Conservation (phyloP, 2,797 vertebrate species). For the Hippopotamyrus pictus region DNA sequence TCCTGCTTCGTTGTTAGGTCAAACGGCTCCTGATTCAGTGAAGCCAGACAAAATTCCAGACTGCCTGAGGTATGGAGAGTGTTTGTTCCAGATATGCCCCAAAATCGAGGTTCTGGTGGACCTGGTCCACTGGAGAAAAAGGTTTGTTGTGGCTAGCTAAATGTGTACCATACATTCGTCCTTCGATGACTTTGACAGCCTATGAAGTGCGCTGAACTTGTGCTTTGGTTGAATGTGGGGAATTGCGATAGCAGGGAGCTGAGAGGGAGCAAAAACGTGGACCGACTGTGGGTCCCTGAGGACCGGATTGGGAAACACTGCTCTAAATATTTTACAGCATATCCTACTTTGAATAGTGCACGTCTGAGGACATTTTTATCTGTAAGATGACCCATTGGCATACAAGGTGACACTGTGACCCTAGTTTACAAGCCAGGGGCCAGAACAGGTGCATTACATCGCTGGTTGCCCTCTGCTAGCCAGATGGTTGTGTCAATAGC, state of each 20-base stretch:
- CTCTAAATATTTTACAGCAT: background rate
- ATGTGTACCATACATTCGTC: background rate
- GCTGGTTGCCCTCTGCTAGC: background rate
- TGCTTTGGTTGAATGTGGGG: background rate
- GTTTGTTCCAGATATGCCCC: background rate
- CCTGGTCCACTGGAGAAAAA: background rate
- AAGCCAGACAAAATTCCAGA: background rate
- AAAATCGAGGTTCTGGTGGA: background rate
- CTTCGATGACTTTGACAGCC: background rate
- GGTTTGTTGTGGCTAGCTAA: background rate
- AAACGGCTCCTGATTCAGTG: background rate
- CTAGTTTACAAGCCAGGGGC: background rate
- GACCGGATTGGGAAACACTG: background rate
- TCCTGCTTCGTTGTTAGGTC: background rate
- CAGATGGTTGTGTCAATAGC: background rate
- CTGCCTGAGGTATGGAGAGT: background rate
- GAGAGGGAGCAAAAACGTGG: background rate
- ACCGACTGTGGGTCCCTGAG: background rate
- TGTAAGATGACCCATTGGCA: background rate
- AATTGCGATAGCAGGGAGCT: background rate
- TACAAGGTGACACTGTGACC: background rate
- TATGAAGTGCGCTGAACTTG: background rate
- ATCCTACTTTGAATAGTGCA: background rate
- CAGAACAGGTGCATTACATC: background rate
- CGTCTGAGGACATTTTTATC: background rate